Evolutionary conservation across 2,797 vertebrate genomes (phyloP), one percentile per base, ranked within the genome.

Genomic region (Sebastes hubbsi): DNA sequence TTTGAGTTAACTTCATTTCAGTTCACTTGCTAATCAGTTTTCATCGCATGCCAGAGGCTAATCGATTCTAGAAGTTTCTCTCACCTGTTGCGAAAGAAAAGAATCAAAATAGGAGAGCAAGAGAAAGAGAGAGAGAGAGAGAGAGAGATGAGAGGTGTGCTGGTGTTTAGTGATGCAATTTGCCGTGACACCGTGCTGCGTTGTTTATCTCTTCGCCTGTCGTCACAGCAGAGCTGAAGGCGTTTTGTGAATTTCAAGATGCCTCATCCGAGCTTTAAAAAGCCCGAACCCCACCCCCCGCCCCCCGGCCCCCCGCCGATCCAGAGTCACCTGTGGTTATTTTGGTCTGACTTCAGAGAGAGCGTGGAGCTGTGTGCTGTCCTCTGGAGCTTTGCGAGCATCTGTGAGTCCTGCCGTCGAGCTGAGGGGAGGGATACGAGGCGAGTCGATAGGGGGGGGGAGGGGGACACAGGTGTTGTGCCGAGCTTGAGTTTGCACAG

Each of bases 301-400:
- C 3, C 32, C 9, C 36, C 55, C 8, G 0, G n/a, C 5, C 1
- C 32, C 75, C 60, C 2, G 8, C 55, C 10, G 56, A 72, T 75
- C 82, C 84, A 18, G 55, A 87, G 84, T 90, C 89, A 92, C 87
- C 91, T 88, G 88, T 89, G 87, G 81, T 92, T 92, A 85, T 89
- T 92, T 90, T 88, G 89, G 87, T 91, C 77, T 1, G 74, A 91
- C 89, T 91, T 91, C 89, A 91, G 88, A 91, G 88, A 71, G 85
- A 85, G 66, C 8, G 14, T 38, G 61, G 66, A 82, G 81, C 82
- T 82, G 78, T 14, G 70, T 8, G 8, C 34, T 12, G 75, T 82
- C 81, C 92, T 92, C 89, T 78, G 72, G 91, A 92, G 91, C 89
- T 90, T 89, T 83, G 68, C 60, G 4, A 88, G 87, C 90, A 92